Percentiles rank a stretch among this genome's conserved stretches.
Evolutionary conservation across 2,113 vertebrate genomes (phyloP).

Genomic region (Amia ocellicauda): DNA sequence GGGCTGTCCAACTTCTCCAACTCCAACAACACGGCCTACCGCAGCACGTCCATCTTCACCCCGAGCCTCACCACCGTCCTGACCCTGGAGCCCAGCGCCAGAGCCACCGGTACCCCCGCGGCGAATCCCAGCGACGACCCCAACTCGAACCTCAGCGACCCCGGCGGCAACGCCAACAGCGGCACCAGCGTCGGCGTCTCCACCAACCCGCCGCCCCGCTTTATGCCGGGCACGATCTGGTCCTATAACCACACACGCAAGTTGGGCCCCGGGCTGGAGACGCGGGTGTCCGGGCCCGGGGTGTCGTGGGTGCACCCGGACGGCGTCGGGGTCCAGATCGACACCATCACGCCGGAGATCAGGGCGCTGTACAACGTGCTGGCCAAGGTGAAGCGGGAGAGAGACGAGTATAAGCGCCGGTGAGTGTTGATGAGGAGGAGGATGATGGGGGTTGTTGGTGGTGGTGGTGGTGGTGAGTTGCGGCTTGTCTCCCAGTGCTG

Average conservation of each 20-base stretch:
- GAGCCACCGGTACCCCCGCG: slow-evolving; percentile 21
- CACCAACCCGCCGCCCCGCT: slow-evolving; percentile 64
- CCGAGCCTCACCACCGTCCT: slow-evolving; percentile 47
- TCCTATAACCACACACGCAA: slow-evolving; percentile 88
- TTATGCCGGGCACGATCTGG: slow-evolving; percentile 91
- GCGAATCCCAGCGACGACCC: slow-evolving; percentile 48
- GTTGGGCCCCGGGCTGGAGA: slow-evolving; percentile 75
- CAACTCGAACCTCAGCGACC: slow-evolving; percentile 47
- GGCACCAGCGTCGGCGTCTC: slow-evolving; percentile 27
- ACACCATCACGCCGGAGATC: slow-evolving; percentile 97
- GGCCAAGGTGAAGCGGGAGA: slow-evolving; percentile 93
- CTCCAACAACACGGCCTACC: slow-evolving; percentile 63
- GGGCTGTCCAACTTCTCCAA: slow-evolving; percentile 62
- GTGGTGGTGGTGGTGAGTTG: too few relatives aligned
- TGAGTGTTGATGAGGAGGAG: too few relatives aligned
- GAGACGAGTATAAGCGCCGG: slow-evolving; percentile 95
- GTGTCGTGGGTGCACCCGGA: slow-evolving; percentile 93
- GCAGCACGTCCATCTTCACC: slow-evolving; percentile 59
- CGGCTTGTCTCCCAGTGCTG: too few relatives aligned
- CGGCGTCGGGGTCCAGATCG: slow-evolving; percentile 94
- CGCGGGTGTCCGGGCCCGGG: slow-evolving; percentile 81
- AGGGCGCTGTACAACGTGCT: slow-evolving; percentile 95
- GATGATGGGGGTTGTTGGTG: too few relatives aligned
- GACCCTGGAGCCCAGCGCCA: slow-evolving; percentile 28
- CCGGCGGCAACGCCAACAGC: slow-evolving; percentile 29